Evolutionary conservation across 1,140 invertebrate species (phyloP).

Genomic region (Pachyrhynchus sulphureomaculatus): DNA sequence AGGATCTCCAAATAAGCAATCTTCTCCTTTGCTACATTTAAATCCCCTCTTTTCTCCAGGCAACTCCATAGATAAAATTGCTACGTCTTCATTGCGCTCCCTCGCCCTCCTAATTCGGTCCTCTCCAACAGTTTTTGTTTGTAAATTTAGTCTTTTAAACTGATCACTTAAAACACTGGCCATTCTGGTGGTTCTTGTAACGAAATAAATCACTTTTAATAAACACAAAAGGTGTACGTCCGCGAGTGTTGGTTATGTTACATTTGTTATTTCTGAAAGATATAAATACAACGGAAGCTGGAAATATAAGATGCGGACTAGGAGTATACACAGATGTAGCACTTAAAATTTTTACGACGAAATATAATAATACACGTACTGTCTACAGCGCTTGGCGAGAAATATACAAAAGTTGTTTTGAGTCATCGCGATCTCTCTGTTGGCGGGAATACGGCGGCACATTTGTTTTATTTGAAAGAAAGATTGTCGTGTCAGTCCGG

Average conservation of each 20-base stretch:
- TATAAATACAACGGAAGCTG: too few species aligned
- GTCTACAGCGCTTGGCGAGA: background rate
- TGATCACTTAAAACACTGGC: slow-evolving; percentile 75
- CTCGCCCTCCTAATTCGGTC: slow-evolving; percentile 72
- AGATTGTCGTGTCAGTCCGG: slow-evolving; percentile 7
- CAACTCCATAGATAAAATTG: slow-evolving; percentile 79
- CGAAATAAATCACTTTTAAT: too few species aligned
- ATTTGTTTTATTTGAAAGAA: slow-evolving; percentile 1
- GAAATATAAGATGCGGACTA: too few species aligned
- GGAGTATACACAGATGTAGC: too few species aligned
- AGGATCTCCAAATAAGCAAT: slow-evolving; percentile 75
- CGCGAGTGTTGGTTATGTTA: background rate
- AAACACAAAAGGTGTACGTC: too few species aligned
- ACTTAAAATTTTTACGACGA: background rate
- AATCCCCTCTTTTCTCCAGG: slow-evolving; percentile 74
- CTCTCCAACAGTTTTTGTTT: slow-evolving; percentile 73
- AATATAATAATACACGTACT: slow-evolving; percentile 1
- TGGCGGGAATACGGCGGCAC: slow-evolving; percentile 9
- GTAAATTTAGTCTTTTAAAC: slow-evolving; percentile 70
- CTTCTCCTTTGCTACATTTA: slow-evolving; percentile 69
- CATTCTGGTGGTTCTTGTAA: slow-evolving; percentile 52
- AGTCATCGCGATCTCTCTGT: slow-evolving; percentile 38
- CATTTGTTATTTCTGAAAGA: slow-evolving; percentile 3
- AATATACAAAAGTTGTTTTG: slow-evolving; percentile 20
- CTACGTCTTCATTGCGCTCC: slow-evolving; percentile 82